Base-by-base conservation (phyloP, 2,113 vertebrate species). In the Rhipidura dahli region DNA sequence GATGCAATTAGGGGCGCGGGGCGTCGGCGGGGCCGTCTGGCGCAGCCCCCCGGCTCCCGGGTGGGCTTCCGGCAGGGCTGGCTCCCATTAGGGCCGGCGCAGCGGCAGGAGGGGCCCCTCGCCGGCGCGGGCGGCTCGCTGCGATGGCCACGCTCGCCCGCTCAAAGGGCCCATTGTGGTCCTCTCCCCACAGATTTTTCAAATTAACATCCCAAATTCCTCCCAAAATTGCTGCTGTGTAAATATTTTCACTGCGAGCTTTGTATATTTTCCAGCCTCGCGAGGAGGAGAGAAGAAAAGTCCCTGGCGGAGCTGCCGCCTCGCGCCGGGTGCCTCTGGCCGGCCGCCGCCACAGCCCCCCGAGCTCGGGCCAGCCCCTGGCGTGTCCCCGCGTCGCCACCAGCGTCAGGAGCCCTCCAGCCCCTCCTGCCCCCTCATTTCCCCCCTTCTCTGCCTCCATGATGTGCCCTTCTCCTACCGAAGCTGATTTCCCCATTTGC, bases 121-220 rank as follows among this genome's bases (percentile, higher is more conserved):
- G 88, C 64, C 72, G 88, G 82, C 71, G 96, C 98, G 89, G 97
- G 96, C 88, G 60, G 65, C 75, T 97, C 75, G 85, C 84, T 73
- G 66, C 14, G 79, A 80, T 90, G 92, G 93, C 87, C 94, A 81
- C 54, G 18, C 91, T 69, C 77, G 96, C 95, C 89, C 53, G 65
- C 85, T 98, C 98, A 99, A 98, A 98, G 98, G 95, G 71, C 93
- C 98, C 94, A 98, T 98, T 99, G 98, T 98, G 92, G 95, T 95
- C 94, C 94, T 91, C 96, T 93, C 93, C 90, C 93, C 69, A 96
- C 97, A 90, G 88, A 92, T 93, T 89, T 97, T 98, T 98, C 96
- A 96, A 97, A 97, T 97, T 95, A 98, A 97, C 96, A 96, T 97
- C 91, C 86, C 61, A 93, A 96, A 98, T 97, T 97, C 97, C 96